These are phyloP conservation scores for Cinclus cinclus DNA, from an alignment of 2,113 vertebrate species.

Conservation along the genomic window DNA sequence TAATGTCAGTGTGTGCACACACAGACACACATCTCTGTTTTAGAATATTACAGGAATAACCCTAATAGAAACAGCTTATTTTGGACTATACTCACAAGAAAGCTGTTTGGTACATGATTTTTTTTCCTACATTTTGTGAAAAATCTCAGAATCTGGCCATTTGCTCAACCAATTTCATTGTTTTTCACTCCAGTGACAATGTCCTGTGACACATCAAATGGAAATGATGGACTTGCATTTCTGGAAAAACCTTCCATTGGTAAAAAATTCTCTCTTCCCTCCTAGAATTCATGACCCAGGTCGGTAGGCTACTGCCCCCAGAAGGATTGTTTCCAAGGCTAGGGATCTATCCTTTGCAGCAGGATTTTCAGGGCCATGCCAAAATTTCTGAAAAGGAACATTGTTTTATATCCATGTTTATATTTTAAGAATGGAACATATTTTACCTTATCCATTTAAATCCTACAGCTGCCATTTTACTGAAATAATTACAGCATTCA, in stretches of 20 bases:
- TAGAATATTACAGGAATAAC: not conserved
- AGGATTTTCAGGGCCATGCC: not conserved
- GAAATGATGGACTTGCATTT: not conserved
- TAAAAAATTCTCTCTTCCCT: not conserved
- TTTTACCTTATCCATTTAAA: not conserved
- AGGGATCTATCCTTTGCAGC: not conserved
- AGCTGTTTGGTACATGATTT: not conserved
- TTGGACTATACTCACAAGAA: not conserved
- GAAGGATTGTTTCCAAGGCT: not conserved
- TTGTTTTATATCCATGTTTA: not conserved
- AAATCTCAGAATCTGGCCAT: not conserved
- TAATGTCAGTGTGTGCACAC: not conserved
- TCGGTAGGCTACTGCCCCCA: not conserved
- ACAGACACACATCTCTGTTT: not conserved
- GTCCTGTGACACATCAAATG: not conserved
- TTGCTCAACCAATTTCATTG: not conserved
- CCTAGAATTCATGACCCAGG: not conserved
- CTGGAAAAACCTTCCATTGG: not conserved
- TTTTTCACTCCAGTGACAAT: not conserved
- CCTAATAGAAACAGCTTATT: not conserved
- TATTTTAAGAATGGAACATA: not conserved
- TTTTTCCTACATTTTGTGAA: not conserved
- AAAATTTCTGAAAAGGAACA: not conserved
- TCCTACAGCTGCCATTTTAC: not conserved
- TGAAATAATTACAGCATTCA: not conserved